These are phyloP conservation scores for Aplysina aerophoba DNA, from an alignment of 37 sponge, comb jelly and placozoan species.

Conservation along the genomic window DNA sequence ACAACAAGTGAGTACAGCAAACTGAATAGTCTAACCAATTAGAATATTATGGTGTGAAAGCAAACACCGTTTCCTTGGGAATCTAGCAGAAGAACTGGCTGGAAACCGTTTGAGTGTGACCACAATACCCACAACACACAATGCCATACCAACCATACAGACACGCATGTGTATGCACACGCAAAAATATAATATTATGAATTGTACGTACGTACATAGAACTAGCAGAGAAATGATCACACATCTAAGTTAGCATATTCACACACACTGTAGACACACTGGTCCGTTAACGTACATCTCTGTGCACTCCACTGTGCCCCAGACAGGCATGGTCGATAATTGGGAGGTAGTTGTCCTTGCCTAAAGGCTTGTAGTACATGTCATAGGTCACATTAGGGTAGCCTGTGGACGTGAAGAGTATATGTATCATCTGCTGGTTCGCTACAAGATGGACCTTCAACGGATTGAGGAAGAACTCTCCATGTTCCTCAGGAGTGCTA, in stretches of 20 bases:
- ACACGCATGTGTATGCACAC: neutral
- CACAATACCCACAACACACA: no score
- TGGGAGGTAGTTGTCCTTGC: neutral
- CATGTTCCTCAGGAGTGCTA: no score
- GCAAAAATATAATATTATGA: neutral
- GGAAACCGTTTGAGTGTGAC: no score
- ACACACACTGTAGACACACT: slow-evolving; percentile 12
- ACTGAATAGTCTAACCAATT: no score
- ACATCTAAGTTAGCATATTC: neutral
- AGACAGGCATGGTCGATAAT: neutral
- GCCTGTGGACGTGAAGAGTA: neutral
- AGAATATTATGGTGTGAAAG: no score
- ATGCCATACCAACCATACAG: no score
- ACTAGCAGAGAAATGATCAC: neutral
- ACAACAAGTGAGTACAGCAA: no score
- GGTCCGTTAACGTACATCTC: neutral
- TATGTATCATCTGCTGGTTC: no score
- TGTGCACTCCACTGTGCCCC: neutral
- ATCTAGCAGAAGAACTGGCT: no score
- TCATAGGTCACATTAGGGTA: neutral
- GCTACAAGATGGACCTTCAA: no score
- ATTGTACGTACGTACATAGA: neutral
- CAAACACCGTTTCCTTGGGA: no score
- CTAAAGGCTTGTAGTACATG: neutral
- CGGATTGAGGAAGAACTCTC: no score